phyloP scores from a whole-genome alignment of 92 coral and sea anemone genomes.

The Umimayanthus kanabou region DNA sequence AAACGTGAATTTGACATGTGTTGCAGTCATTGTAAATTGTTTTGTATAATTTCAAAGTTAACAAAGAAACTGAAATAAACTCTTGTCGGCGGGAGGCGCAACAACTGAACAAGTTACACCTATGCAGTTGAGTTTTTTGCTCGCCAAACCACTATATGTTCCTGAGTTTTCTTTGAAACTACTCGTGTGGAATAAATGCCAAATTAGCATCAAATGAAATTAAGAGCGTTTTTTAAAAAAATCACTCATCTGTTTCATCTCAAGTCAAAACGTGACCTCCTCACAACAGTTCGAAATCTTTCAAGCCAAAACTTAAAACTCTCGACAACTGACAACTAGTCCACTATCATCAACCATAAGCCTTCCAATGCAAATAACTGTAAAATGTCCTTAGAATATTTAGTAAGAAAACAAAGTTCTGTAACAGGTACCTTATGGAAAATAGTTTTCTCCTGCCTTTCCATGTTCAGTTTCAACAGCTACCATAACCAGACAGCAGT shows the following conservation, averaged over 20 bases:
- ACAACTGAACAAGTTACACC: too few species aligned
- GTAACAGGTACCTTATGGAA: background rate
- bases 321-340: too few species aligned
- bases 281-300: background rate
- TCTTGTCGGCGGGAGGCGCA: constrained; percentile 1
- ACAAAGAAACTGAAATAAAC: background rate
- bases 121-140: background rate
- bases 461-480: background rate
- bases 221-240: background rate
- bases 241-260: constrained; percentile 13
- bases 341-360: background rate
- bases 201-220: background rate
- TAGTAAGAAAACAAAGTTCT: background rate
- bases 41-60: background rate
- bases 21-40: background rate
- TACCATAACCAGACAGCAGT: background rate
- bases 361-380: background rate
- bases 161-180: background rate
- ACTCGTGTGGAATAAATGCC: background rate
- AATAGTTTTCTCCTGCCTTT: background rate
- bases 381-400: background rate
- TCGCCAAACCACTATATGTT: background rate
- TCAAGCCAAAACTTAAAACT: too few species aligned
- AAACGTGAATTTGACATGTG: constrained; percentile 11
- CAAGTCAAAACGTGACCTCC: background rate